Conservation (phyloP, 2,113 vertebrate species). For the Menura novaehollandiae region DNA sequence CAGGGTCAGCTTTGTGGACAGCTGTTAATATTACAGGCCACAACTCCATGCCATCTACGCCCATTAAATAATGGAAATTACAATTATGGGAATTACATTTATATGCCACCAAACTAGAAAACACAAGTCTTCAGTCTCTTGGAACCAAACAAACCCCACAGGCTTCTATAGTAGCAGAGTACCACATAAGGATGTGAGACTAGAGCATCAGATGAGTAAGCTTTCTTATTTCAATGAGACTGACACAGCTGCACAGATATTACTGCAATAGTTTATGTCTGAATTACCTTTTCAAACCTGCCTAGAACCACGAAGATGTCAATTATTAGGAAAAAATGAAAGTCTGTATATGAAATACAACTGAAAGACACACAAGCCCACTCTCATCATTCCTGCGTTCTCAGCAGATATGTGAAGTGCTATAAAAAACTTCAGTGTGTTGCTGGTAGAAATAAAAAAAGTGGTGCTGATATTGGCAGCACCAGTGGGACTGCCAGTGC, state of each 20-base stretch:
- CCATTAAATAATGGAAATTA: background rate
- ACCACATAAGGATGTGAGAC: too few species aligned
- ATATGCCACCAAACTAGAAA: background rate
- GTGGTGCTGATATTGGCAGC: background rate
- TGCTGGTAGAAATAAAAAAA: background rate
- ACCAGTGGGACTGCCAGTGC: background rate
- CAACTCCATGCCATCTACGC: background rate
- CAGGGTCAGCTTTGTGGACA: background rate
- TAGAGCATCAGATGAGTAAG: background rate
- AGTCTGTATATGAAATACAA: background rate
- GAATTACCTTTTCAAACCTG: background rate
- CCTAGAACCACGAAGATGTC: background rate
- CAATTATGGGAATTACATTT: background rate
- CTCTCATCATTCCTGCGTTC: background rate
- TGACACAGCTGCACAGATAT: accelerated
- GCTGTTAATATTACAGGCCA: background rate
- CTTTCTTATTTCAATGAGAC: background rate
- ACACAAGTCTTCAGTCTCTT: background rate
- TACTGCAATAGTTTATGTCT: background rate
- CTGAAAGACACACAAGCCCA: background rate
- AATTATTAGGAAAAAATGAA: background rate
- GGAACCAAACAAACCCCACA: background rate
- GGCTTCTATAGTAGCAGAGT: background rate
- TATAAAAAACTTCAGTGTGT: background rate
- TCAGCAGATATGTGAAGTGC: background rate